Percentiles rank a stretch among this genome's conserved stretches.
Conservation (phyloP, 2,797 vertebrate genomes). For the Ctenopoma kingsleyae region DNA sequence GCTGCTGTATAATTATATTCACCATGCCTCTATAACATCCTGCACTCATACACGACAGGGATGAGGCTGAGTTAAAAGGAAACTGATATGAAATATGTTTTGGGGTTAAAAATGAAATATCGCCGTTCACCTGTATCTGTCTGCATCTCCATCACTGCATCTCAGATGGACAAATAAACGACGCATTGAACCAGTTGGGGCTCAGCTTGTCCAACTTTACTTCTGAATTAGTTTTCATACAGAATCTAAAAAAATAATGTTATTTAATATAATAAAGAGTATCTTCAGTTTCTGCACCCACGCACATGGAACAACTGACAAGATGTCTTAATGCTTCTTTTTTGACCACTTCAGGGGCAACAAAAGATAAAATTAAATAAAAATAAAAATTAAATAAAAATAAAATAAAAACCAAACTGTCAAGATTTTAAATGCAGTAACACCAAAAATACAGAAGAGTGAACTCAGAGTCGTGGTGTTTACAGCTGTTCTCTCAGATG, state of each 20-base stretch:
- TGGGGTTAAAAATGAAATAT: neutral
- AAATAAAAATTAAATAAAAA: too few relatives aligned
- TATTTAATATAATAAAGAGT: too few relatives aligned
- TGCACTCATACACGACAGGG: conserved; percentile 5
- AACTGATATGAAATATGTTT: neutral
- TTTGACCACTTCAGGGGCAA: neutral
- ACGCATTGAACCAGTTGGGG: neutral
- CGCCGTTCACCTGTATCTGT: too few relatives aligned
- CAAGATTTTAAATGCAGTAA: too few relatives aligned
- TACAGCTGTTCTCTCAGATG: conserved; percentile 36
- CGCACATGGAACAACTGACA: neutral
- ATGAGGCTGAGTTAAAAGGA: neutral
- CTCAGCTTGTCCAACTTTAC: neutral
- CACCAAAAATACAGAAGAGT: neutral
- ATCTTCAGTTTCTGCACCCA: neutral
- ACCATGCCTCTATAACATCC: conserved; percentile 11
- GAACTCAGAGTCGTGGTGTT: conserved; percentile 9
- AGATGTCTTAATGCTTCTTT: neutral
- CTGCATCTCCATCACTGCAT: too few relatives aligned
- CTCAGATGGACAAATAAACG: too few relatives aligned
- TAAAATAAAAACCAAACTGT: too few relatives aligned
- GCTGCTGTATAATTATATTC: conserved; percentile 47
- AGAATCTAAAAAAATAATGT: too few relatives aligned
- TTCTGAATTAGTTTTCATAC: neutral
- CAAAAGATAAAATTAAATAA: too few relatives aligned